A percentile compares a stretch with the other conserved stretches of the same genome.
phyloP scores from a whole-genome alignment of 2,888 invertebrate genomes.

The Heterodera filipjevi region DNA sequence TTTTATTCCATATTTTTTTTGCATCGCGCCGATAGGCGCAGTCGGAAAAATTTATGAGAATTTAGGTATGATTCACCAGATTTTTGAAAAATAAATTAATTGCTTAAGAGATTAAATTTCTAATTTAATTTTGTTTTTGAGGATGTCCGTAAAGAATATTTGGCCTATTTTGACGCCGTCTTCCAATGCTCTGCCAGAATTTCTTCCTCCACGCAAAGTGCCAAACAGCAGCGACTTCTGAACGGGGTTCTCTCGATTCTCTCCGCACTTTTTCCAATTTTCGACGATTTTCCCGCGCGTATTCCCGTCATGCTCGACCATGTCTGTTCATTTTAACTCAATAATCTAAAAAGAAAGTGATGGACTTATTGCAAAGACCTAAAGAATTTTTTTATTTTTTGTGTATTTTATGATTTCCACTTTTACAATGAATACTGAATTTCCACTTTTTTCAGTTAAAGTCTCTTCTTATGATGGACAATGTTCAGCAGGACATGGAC shows the following conservation, averaged over 20 bases:
- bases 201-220: background rate
- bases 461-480: constrained; percentile 30
- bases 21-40: no score
- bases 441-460: constrained; percentile 25
- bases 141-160: constrained; percentile 38
- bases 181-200: constrained; percentile 33
- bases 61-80: no score
- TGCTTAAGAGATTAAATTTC: background rate
- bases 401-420: no score
- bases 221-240: constrained; percentile 2
- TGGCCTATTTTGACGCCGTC: constrained; percentile 43
- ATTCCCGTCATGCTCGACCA: constrained; percentile 36
- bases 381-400: no score
- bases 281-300: constrained; percentile 40
- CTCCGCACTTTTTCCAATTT: constrained; percentile 46
- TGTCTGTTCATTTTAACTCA: no score
- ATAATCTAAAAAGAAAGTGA: no score
- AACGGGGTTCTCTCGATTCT: constrained; percentile 50
- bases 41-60: no score
- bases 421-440: no score
- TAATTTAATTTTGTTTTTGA: constrained; percentile 32
- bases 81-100: no score
- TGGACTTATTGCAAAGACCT: no score
- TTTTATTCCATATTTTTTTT: background rate
- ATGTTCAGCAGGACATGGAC: constrained; percentile 36